Base-by-base conservation (phyloP, 2,888 invertebrate genomes). In the Proisotoma minuta region DNA sequence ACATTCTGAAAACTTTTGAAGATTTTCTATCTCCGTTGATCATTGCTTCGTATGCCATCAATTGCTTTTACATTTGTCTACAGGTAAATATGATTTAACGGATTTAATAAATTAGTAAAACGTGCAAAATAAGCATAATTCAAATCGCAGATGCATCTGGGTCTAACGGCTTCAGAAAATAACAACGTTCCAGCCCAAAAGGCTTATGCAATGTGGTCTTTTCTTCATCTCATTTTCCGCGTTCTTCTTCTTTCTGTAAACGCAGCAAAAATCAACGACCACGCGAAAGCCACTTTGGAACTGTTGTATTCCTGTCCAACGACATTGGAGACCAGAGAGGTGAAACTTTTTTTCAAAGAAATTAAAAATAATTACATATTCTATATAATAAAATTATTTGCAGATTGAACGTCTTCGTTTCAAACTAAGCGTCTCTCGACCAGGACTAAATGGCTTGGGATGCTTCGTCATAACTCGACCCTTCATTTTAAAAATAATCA, bases 1-100 rank as follows among this genome's bases (percentile, higher is more conserved):
- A 66, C 4, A 40, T 72, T 4, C 24, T 68, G 1, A 23, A 53
- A 15, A 60, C 59, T 1, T 59, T 69, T 29, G 64, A 66, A 18
- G 50, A 49, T 0, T 51, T 72, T 1, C 39, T 72, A n/a, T 71
- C 70, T 0, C 72, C 72, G 0, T 18, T 72, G 1, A 62, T 72
- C 22, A 71, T 72, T 58, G 63, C 50, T 0, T 68, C 68, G 5
- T 66, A 50, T 39, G 60, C 68, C 1, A 68, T 68, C 5, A 72
- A 72, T 51, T 64, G 71, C 18, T 72, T 66, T 53, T 72, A 67
- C 28, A 67, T 72, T 39, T 72, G 72, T 53, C 43, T 72, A 8
- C 68, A 65, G 47, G 70, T 72, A 49, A 64, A 26, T 22, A 20
- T 22, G 22, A 15, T 26, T 34, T 23, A 49, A 29, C 8, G n/a